Base-by-base conservation (phyloP, 2,797 vertebrate genomes). In the Sarcoramphus papa region DNA sequence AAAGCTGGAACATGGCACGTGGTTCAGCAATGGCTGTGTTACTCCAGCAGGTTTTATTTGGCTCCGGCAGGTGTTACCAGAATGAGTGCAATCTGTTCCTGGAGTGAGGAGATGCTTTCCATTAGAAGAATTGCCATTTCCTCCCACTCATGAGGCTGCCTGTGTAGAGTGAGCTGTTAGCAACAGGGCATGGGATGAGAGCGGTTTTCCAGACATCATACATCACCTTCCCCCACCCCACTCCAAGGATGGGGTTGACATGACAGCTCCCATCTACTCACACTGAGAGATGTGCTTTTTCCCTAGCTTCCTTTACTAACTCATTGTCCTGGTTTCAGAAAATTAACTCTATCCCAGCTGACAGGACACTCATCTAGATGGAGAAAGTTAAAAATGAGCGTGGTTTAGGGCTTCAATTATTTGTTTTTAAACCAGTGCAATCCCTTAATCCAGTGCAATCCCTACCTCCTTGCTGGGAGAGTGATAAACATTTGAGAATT, bases 51-150 rank as follows among this genome's bases (percentile, higher is more conserved):
- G 24, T 91, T 95, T 87, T 53, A 63, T 93, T 95, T 94, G 87
- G 90, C 73, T 93, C 41, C 14, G 7, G 78, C n/a, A 88, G 93
- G 88, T 76, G 53, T 45, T 92, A n/a, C 54, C 56, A 89, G 91
- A 90, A 50, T 5, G 81, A 76, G 35, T 41, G 43, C 74, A 94
- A 28, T 90, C 94, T 97, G 92, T 92, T 97, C 79, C 91, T 89
- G 84, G 65, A 85, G 53, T 28, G 28, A 94, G 56, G 62, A 95
- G n/a, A 51, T 37, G 68, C 50, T 96, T 87, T 75, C 88, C 94
- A 92, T 92, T 47, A 35, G 37, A 94, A 93, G 83, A 95, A 87
- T 53, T 96, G 69, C 65, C 31, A n/a, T 97, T 91, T 97, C 92
- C 74, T 97, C 92, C 94, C 88, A 80, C 85, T 95, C 45, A 22